Percentiles rank a stretch among this genome's conserved stretches.
Conservation (phyloP, 2,888 invertebrate genomes). For the Cerastis rubricosa region DNA sequence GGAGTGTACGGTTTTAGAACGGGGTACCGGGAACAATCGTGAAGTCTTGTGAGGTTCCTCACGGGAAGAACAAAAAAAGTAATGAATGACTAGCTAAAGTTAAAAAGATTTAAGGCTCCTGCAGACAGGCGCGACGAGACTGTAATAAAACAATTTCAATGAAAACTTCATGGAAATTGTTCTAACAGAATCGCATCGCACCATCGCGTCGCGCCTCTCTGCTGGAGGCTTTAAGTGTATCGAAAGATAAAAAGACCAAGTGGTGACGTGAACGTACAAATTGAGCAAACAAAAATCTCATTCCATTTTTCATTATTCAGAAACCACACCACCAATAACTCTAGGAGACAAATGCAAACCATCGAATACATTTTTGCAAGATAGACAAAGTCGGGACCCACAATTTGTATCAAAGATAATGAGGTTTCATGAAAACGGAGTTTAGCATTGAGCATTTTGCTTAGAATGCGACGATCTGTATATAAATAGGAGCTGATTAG, state of each 20-base stretch:
- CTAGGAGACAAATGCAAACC: constrained; percentile 17
- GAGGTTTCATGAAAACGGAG: constrained; percentile 59
- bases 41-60: too few species aligned
- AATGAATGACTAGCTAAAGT: not conserved
- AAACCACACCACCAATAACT: not conserved
- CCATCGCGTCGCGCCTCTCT: too few species aligned
- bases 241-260: not conserved
- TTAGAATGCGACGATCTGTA: constrained; percentile 45
- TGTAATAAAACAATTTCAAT: too few species aligned
- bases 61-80: not conserved
- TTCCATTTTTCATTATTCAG: not conserved
- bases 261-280: not conserved
- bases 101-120: not conserved
- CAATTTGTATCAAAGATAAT: constrained; percentile 44
- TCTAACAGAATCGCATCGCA: too few species aligned
- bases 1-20: not conserved
- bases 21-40: not conserved
- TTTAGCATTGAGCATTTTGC: constrained; percentile 50
- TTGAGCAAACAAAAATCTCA: not conserved
- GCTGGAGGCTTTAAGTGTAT: not conserved
- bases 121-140: too few species aligned
- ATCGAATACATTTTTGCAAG: not conserved
- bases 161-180: too few species aligned
- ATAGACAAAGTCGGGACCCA: constrained; percentile 4
- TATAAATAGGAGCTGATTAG: constrained; percentile 65